Conservation (phyloP, 2,797 vertebrate genomes). For the Hirundo rustica region DNA sequence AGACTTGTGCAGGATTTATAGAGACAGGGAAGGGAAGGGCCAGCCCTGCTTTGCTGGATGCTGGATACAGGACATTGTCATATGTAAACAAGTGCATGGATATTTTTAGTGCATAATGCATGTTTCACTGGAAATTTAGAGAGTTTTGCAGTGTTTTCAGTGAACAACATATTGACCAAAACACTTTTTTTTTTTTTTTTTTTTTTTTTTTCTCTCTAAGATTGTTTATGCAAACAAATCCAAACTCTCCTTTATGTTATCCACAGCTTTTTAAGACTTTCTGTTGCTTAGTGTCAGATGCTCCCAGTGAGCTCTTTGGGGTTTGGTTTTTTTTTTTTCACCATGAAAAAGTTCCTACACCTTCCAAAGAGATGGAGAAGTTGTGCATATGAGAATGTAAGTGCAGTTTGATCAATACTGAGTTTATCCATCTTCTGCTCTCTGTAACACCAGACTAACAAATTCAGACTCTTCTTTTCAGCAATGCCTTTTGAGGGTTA, state of each 20-base stretch:
- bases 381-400: background rate
- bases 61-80: background rate
- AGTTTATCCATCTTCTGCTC: background rate
- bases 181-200: background rate
- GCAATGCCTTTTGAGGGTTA: background rate
- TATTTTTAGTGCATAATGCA: background rate
- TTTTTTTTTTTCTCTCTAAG: background rate
- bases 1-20: background rate
- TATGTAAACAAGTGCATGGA: background rate
- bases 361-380: background rate
- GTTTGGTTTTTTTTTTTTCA: background rate
- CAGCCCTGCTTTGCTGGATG: background rate
- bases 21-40: rapidly evolving
- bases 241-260: background rate
- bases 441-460: background rate
- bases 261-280: background rate
- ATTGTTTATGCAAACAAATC: background rate
- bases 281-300: background rate
- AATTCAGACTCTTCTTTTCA: background rate
- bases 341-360: background rate
- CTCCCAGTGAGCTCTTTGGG: background rate
- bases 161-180: background rate
- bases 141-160: background rate
- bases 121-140: background rate
- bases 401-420: background rate